Evolutionary conservation across 2,888 invertebrate species (phyloP).

Genomic region (Priocnemis perturbator): DNA sequence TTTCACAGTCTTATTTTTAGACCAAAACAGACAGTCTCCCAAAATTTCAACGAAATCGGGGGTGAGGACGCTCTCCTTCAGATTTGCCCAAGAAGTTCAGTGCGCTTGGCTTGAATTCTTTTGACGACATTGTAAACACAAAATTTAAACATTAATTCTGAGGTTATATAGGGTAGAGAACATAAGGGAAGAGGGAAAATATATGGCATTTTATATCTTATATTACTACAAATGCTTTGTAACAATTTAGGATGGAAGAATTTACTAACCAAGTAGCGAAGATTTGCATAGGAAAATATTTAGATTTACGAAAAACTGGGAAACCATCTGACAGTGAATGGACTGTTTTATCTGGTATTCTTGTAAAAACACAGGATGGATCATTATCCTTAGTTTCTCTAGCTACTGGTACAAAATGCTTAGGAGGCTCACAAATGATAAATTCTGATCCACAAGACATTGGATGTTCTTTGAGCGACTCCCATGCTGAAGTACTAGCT

Average conservation of each 20-base stretch:
- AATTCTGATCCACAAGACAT: constrained; percentile 77
- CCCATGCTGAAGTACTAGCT: constrained; percentile 93
- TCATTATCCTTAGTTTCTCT: constrained; percentile 83
- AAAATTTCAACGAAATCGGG: no score
- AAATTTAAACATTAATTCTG: no score
- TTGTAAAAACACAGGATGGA: constrained; percentile 74
- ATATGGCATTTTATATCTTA: constrained; percentile 13
- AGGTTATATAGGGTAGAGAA: no score
- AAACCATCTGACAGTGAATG: constrained; percentile 88
- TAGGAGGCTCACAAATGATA: constrained; percentile 80
- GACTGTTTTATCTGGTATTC: constrained; percentile 88
- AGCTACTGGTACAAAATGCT: constrained; percentile 94
- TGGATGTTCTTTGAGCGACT: constrained; percentile 89
- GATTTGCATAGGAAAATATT: constrained; percentile 80
- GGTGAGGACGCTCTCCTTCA: no score
- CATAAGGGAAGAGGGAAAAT: no score
- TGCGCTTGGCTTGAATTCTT: no score
- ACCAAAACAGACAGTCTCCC: no score
- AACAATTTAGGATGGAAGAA: constrained; percentile 19
- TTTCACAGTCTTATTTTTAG: no score
- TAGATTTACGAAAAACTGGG: constrained; percentile 84
- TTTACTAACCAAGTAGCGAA: constrained; percentile 78
- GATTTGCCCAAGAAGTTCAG: no score
- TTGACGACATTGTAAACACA: no score
- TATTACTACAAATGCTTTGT: constrained; percentile 1